Evolutionary conservation across 2,113 vertebrate species (phyloP).

Genomic region (Menura novaehollandiae): DNA sequence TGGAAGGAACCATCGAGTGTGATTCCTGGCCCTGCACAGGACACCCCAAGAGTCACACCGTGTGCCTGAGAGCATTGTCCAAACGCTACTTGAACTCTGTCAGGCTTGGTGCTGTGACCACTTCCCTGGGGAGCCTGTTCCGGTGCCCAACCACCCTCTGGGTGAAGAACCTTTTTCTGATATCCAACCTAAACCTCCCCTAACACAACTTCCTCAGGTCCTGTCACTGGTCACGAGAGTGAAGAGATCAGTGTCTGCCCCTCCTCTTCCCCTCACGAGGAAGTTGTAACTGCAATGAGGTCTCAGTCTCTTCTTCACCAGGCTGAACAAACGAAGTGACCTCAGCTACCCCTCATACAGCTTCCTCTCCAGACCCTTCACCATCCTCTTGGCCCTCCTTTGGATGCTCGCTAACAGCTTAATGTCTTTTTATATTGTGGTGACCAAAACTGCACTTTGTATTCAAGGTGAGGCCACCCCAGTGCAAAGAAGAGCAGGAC

Average conservation of each 20-base stretch:
- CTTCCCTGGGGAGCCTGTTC: background rate
- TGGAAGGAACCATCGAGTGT: background rate
- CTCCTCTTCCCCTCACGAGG: background rate
- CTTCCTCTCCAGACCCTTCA: background rate
- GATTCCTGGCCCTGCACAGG: background rate
- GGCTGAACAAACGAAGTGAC: background rate
- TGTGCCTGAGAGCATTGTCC: background rate
- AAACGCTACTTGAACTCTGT: background rate
- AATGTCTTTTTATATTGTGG: background rate
- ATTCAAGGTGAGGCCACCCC: background rate
- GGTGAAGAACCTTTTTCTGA: background rate
- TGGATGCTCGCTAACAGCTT: background rate
- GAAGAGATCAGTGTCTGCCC: background rate
- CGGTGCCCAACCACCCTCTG: background rate
- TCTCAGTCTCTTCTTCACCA: background rate
- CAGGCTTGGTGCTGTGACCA: background rate
- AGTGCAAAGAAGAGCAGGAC: background rate
- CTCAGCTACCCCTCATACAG: background rate
- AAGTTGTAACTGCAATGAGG: background rate
- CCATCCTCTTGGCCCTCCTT: background rate
- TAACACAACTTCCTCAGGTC: background rate
- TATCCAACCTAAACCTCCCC: background rate
- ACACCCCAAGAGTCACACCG: background rate
- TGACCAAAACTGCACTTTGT: background rate
- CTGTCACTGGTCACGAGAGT: background rate